These are phyloP conservation scores for Platyura marginata DNA, from an alignment of 1,140 invertebrate species.

Conservation along the genomic window DNA sequence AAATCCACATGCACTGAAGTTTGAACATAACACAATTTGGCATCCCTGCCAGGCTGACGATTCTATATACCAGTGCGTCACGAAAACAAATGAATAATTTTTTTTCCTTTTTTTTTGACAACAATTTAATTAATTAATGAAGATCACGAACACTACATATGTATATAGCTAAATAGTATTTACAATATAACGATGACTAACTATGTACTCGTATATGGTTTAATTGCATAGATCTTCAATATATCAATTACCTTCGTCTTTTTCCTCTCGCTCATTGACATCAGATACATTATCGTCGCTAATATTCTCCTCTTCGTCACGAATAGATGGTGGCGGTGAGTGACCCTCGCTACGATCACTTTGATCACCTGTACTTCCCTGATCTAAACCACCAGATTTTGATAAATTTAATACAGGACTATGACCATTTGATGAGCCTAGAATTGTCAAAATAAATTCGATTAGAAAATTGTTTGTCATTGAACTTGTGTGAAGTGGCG, in stretches of 20 bases:
- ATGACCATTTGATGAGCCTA: constrained; percentile 70
- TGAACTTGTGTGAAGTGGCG: too few species aligned
- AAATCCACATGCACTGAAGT: too few species aligned
- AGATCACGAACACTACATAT: not conserved
- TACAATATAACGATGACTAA: too few species aligned
- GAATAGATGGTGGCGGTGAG: constrained; percentile 25
- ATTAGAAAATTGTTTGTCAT: too few species aligned
- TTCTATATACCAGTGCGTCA: not conserved
- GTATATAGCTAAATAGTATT: too few species aligned
- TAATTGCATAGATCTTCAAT: too few species aligned
- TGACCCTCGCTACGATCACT: constrained; percentile 32
- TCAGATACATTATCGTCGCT: constrained; percentile 58
- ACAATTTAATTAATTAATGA: not conserved
- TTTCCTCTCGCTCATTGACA: constrained; percentile 39
- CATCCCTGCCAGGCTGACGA: not conserved
- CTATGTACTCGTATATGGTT: too few species aligned
- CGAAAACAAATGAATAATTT: not conserved
- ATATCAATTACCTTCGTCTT: constrained; percentile 65
- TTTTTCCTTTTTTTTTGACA: not conserved
- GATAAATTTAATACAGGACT: constrained; percentile 81
- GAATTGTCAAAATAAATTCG: too few species aligned
- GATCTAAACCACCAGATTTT: constrained; percentile 46
- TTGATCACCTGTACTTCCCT: constrained; percentile 32
- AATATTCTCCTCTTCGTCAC: constrained; percentile 60
- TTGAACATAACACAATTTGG: not conserved